Percentiles rank a stretch among this genome's conserved stretches.
Conservation (phyloP, 64 coral and sea anemone genomes). For the Cladopsammia gracilis region DNA sequence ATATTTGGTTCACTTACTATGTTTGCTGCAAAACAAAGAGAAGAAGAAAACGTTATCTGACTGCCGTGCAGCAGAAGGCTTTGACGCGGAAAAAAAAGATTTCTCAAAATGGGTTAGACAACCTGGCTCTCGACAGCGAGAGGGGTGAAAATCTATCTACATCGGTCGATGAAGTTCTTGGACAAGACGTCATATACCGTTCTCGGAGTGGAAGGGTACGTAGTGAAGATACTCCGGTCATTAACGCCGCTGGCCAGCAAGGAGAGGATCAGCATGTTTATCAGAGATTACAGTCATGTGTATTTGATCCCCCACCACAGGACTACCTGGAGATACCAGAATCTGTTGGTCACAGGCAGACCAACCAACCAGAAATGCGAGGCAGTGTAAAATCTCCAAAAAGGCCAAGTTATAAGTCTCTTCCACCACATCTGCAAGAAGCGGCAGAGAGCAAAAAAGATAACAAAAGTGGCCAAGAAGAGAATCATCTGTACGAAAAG, state of each 20-base stretch:
- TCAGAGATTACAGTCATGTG: constrained; percentile 4
- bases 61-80: background rate
- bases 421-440: background rate
- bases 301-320: background rate
- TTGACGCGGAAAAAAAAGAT: background rate
- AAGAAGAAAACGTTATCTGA: constrained; percentile 18
- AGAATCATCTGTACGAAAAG: background rate
- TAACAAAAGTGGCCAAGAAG: background rate
- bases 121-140: background rate
- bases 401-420: background rate
- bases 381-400: background rate
- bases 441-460: background rate
- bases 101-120: background rate
- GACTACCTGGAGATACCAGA: background rate
- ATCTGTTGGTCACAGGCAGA: background rate
- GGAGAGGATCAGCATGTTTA: constrained; percentile 13
- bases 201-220: background rate
- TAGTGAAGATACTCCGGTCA: background rate
- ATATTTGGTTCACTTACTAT: constrained; percentile 26
- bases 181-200: background rate
- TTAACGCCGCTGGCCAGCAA: background rate
- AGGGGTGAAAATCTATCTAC: background rate
- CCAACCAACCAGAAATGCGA: background rate
- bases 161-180: background rate
- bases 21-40: constrained; percentile 7